A percentile compares a stretch with the other conserved stretches of the same genome.
Evolutionary conservation across 2,113 vertebrate species (phyloP).

Genomic region (Heterotilapia buettikoferi): DNA sequence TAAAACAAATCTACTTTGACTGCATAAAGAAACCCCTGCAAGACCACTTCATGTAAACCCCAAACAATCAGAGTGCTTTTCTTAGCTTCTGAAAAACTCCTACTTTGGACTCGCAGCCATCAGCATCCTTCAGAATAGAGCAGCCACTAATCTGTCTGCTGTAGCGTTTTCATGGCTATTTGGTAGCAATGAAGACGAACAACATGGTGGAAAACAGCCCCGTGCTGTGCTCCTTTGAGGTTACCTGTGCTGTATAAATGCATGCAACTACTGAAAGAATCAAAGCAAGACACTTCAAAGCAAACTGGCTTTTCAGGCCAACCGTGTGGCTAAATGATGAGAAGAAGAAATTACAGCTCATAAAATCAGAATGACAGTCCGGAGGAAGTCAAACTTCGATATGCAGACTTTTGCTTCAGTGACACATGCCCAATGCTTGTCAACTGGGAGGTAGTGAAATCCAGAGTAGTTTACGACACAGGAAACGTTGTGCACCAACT

Average conservation of each 20-base stretch:
- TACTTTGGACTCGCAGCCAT: background rate
- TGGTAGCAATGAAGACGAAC: background rate
- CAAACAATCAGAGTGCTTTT: background rate
- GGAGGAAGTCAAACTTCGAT: background rate
- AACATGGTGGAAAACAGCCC: background rate
- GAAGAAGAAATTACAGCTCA: background rate
- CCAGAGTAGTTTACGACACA: background rate
- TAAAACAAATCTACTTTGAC: background rate
- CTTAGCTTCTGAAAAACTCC: background rate
- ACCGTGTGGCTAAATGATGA: background rate
- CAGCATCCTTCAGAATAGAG: background rate
- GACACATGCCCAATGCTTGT: background rate
- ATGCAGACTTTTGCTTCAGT: conserved; percentile 26
- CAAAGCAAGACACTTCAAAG: background rate
- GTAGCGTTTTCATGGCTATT: background rate
- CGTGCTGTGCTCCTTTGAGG: background rate
- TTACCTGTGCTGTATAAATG: background rate
- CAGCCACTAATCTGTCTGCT: background rate
- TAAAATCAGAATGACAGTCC: background rate
- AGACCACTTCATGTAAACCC: background rate
- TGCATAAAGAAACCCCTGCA: conserved; percentile 3
- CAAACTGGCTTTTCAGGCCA: background rate
- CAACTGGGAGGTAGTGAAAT: conserved; percentile 45
- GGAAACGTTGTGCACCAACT: background rate
- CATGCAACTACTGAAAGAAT: conserved; percentile 2